Conservation (phyloP, 2,888 invertebrate genomes). For the Acrobasis repandana region DNA sequence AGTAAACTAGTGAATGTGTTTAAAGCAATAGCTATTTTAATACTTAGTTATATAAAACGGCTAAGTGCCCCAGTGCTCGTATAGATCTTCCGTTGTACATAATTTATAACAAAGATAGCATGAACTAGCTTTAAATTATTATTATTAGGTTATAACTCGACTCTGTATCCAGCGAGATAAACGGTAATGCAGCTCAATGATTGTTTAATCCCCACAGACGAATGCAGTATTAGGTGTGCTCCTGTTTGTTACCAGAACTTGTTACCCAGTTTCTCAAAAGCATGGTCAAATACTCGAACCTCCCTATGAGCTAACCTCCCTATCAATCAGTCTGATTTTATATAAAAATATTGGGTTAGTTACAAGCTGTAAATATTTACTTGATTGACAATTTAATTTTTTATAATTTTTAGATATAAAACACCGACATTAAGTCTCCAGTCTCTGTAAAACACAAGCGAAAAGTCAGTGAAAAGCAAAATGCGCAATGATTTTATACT, state of each 20-base stretch:
- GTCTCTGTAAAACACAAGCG: no score
- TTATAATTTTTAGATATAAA: no score
- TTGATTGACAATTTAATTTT: no score
- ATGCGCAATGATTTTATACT: no score
- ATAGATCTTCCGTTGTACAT: slow-evolving; percentile 1
- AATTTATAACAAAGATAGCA: background rate
- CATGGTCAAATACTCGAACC: no score
- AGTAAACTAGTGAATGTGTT: background rate
- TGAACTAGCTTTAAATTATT: slow-evolving; percentile 10
- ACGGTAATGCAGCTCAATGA: slow-evolving; percentile 59
- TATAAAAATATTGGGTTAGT: no score
- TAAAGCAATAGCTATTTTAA: slow-evolving; percentile 2
- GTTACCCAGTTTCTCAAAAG: background rate
- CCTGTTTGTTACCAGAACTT: background rate
- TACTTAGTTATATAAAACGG: slow-evolving; percentile 5
- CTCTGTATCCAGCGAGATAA: slow-evolving; percentile 53
- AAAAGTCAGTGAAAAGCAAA: no score
- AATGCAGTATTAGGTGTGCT: slow-evolving; percentile 36
- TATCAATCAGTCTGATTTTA: no score
- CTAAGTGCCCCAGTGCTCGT: slow-evolving; percentile 8
- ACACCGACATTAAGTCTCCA: no score
- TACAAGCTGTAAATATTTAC: no score
- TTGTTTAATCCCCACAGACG: slow-evolving; percentile 66
- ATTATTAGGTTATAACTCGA: slow-evolving; percentile 25
- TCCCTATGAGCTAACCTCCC: no score